phyloP scores from a whole-genome alignment of 2,888 invertebrate genomes.

The Diplolepis rosae region DNA sequence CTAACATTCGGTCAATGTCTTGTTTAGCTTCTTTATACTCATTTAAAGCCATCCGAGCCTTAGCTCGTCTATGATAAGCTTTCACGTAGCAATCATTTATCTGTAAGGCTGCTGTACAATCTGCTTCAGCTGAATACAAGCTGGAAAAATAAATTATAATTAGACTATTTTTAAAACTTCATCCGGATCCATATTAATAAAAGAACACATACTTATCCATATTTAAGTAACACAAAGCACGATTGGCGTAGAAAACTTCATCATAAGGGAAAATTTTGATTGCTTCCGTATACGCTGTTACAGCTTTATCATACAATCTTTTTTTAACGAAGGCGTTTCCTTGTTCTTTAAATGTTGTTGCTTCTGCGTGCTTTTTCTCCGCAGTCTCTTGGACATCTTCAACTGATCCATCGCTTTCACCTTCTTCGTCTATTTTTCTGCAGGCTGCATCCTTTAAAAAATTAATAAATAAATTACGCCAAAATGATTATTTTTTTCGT shows the following conservation, averaged over 20 bases:
- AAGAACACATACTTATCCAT: constrained; percentile 80
- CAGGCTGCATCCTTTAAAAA: constrained; percentile 78
- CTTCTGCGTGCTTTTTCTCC: constrained; percentile 76
- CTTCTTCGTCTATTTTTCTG: constrained; percentile 77
- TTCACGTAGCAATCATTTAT: constrained; percentile 88
- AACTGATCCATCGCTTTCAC: constrained; percentile 69
- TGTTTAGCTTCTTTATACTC: constrained; percentile 82
- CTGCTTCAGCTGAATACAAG: constrained; percentile 82
- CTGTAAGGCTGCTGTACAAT: constrained; percentile 87
- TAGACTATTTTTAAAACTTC: too few relatives aligned
- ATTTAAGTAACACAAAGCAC: constrained; percentile 91
- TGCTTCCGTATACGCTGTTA: constrained; percentile 89
- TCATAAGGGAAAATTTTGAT: constrained; percentile 87
- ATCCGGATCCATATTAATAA: background rate
- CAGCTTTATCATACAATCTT: constrained; percentile 89
- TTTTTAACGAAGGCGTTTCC: constrained; percentile 89
- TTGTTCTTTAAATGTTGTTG: constrained; percentile 82
- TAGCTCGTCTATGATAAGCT: constrained; percentile 87
- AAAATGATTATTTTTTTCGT: background rate
- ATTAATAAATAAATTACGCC: background rate
- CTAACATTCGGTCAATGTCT: constrained; percentile 82
- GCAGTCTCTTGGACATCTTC: constrained; percentile 76
- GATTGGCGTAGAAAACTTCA: constrained; percentile 89
- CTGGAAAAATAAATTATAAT: constrained; percentile 68
- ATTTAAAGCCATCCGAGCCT: constrained; percentile 82